Evolutionary conservation across 2,888 invertebrate genomes (phyloP), one percentile per base, ranked within the genome.

Genomic region (Ametastegia equiseti): DNA sequence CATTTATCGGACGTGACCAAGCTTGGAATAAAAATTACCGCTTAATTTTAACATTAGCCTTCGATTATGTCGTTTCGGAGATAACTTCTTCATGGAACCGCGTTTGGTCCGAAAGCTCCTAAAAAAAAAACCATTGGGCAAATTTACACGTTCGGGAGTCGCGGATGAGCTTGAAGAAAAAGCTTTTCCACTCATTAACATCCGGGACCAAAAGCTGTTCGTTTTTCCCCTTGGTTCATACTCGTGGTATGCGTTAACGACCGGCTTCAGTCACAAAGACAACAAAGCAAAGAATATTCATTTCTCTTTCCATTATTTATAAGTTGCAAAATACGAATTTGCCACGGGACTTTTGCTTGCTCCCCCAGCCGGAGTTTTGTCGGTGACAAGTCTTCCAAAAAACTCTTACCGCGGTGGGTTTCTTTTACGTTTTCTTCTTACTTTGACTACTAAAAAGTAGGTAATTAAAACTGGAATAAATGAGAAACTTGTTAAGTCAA

Each of bases 1-100:
- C 81, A 82, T 82, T 84, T 81, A 82, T 84, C 80, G 80, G 65
- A 80, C 83, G 83, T 84, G 83, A 84, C 82, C 84, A 82, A 84
- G 81, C 83, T 83, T 83, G 83, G 84, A 85, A 85, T 84, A 84
- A 84, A 84, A 84, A 84, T 83, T 47, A 81, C 81, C 81, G 78
- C 83, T 85, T 83, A 83, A 85, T 84, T 84, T 83, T 81, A 13
- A 60, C 60, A 42, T 78, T 63, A 60, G 42, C 42, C 23, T 39
- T 78, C 42, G 57, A 78, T 60, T 15, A 54, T 54, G 78, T 42
- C 78, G 78, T 78, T 45, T 9, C 42, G 30, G 7, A 60, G 78
- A 60, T 30, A 60, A 60, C 78, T 60, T n/a, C n/a, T n/a, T 60
- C 15, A 60, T 60, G 36, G n/a, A 33, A 27, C 30, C 7, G n/a